Percentiles rank a stretch among this genome's conserved stretches.
Evolutionary conservation across 2,797 vertebrate species (phyloP).

Genomic region (Xyrichtys novacula): DNA sequence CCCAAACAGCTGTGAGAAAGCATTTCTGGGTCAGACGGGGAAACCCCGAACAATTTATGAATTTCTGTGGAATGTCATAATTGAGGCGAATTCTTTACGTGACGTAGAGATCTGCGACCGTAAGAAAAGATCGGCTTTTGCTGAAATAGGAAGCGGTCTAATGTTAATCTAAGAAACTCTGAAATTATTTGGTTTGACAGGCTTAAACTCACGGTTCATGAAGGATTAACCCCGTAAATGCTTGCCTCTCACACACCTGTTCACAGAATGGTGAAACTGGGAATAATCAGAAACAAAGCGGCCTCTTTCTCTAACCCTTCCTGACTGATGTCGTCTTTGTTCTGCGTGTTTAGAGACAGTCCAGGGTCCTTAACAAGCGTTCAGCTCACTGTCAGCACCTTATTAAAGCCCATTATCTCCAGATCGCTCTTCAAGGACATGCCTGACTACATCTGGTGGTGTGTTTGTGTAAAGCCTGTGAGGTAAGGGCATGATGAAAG

Average conservation of each 20-base stretch:
- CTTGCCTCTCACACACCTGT: slow-evolving; percentile 13
- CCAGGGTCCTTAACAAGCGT: slow-evolving; percentile 28
- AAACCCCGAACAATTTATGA: not conserved
- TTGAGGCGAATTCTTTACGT: slow-evolving; percentile 2
- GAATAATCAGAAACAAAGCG: slow-evolving; percentile 37
- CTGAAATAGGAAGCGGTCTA: not conserved
- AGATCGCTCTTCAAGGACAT: slow-evolving; percentile 44
- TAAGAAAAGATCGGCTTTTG: not conserved
- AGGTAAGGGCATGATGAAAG: slow-evolving; percentile 46
- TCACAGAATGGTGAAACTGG: slow-evolving; percentile 9
- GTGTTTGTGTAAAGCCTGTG: slow-evolving; percentile 41
- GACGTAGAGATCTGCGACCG: not conserved
- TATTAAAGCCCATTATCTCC: slow-evolving; percentile 30
- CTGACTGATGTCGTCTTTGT: slow-evolving; percentile 33
- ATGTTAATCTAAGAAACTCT: not conserved
- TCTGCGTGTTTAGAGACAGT: slow-evolving; percentile 33
- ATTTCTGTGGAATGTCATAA: slow-evolving; percentile 23
- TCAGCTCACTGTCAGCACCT: slow-evolving; percentile 49
- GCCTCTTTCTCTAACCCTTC: slow-evolving; percentile 17
- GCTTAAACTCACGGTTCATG: not conserved
- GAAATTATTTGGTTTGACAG: not conserved
- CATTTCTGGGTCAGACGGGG: not conserved
- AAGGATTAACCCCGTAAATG: not conserved
- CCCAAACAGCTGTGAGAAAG: slow-evolving; percentile 3
- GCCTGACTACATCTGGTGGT: slow-evolving; percentile 30